Conservation (phyloP, 2,888 invertebrate genomes). For the Macrophya alboannulata region DNA sequence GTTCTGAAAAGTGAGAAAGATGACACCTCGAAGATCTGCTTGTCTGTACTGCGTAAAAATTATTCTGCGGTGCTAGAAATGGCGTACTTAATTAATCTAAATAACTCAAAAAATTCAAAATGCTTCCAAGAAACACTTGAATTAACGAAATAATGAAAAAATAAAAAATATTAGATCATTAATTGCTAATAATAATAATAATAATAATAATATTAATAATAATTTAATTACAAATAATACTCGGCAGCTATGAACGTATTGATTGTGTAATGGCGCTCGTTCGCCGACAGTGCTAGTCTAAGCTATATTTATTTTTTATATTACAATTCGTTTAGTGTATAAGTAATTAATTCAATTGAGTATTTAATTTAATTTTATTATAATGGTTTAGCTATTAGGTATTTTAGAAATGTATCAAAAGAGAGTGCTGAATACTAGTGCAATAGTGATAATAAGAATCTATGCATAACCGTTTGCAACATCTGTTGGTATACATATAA, state of each 20-base stretch:
- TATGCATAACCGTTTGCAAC: neutral
- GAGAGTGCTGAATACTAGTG: slow-evolving; percentile 50
- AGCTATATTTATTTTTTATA: slow-evolving; percentile 78
- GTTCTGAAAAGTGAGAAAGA: neutral
- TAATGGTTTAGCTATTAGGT: slow-evolving; percentile 51
- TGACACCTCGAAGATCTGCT: slow-evolving; percentile 44
- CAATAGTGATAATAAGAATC: slow-evolving; percentile 30
- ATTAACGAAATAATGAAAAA: slow-evolving; percentile 53
- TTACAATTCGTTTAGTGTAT: slow-evolving; percentile 69
- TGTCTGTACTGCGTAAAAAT: slow-evolving; percentile 67
- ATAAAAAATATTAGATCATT: slow-evolving; percentile 65
- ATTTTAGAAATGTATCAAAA: slow-evolving; percentile 32
- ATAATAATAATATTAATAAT: slow-evolving; percentile 60
- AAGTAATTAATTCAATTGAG: slow-evolving; percentile 44
- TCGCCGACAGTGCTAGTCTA: slow-evolving; percentile 78
- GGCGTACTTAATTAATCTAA: slow-evolving; percentile 72
- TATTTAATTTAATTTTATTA: slow-evolving; percentile 46
- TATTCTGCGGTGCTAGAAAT: slow-evolving; percentile 77
- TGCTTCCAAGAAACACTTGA: slow-evolving; percentile 73
- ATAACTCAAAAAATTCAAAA: slow-evolving; percentile 70
- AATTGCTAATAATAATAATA: slow-evolving; percentile 65
- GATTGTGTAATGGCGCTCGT: slow-evolving; percentile 71
- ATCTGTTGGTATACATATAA: slow-evolving; percentile 27
- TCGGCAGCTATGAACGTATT: slow-evolving; percentile 74
- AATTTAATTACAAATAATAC: slow-evolving; percentile 73